A percentile compares a stretch with the other conserved stretches of the same genome.
Conservation (phyloP, 2,888 invertebrate genomes). For the Netelia fuscicornis region DNA sequence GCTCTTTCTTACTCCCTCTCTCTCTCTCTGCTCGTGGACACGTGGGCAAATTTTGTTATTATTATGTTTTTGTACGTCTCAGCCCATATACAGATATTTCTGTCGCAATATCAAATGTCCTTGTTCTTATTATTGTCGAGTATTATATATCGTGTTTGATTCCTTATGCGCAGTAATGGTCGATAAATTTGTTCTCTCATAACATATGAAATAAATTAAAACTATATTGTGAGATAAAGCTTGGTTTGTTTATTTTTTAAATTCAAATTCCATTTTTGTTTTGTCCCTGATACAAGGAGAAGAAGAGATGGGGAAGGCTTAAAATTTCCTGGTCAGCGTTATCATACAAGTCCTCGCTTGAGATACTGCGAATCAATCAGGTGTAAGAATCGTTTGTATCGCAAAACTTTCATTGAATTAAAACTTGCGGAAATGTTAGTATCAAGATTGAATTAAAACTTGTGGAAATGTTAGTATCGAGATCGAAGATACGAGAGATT, state of each 20-base stretch:
- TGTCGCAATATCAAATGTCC: conserved; percentile 50
- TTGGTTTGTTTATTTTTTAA: neutral
- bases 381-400: no score
- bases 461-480: neutral
- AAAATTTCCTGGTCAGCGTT: no score
- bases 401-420: no score
- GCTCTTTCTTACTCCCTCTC: neutral
- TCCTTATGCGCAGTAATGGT: neutral
- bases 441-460: no score
- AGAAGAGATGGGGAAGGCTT: no score
- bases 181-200: neutral
- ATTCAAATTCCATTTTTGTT: neutral
- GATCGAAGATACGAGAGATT: neutral
- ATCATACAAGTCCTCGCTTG: no score
- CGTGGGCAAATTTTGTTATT: neutral
- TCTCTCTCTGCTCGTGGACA: neutral
- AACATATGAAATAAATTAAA: neutral
- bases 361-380: no score
- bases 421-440: no score
- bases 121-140: conserved; percentile 46
- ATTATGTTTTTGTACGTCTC: conserved; percentile 4
- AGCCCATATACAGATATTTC: conserved; percentile 14
- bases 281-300: neutral
- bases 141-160: conserved; percentile 2
- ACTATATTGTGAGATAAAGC: neutral